Percentiles rank a stretch among this genome's conserved stretches.
phyloP scores from a whole-genome alignment of 2,113 vertebrate genomes.

The Callocephalon fimbriatum region DNA sequence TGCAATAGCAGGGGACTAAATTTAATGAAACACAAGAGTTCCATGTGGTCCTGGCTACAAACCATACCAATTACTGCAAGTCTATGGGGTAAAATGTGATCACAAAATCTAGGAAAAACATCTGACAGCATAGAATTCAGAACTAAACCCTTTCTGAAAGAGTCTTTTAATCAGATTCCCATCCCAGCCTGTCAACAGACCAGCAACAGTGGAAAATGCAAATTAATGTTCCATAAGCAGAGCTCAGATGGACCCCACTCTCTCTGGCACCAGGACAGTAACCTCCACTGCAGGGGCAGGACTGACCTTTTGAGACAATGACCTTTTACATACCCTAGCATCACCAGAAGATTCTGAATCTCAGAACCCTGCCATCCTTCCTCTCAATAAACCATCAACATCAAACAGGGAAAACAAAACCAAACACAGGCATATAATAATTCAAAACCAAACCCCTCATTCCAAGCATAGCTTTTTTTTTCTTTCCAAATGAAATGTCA shows the following conservation, averaged over 20 bases:
- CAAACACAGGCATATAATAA: background rate
- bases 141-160: background rate
- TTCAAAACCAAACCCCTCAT: background rate
- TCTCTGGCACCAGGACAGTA: background rate
- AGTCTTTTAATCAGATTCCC: background rate
- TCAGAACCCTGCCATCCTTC: background rate
- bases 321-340: background rate
- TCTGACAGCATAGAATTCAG: background rate
- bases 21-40: background rate
- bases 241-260: background rate
- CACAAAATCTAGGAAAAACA: background rate
- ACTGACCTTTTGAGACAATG: background rate
- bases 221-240: background rate
- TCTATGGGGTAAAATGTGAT: background rate
- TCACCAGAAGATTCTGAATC: background rate
- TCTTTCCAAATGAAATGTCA: background rate
- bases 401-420: background rate
- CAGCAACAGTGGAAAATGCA: background rate
- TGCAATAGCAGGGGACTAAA: background rate
- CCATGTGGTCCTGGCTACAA: background rate
- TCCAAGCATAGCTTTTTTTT: background rate
- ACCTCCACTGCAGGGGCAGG: background rate
- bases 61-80: background rate
- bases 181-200: background rate
- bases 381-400: background rate